These are phyloP conservation scores for Euproctis similis DNA, from an alignment of 2,888 invertebrate genomes.

Conservation along the genomic window DNA sequence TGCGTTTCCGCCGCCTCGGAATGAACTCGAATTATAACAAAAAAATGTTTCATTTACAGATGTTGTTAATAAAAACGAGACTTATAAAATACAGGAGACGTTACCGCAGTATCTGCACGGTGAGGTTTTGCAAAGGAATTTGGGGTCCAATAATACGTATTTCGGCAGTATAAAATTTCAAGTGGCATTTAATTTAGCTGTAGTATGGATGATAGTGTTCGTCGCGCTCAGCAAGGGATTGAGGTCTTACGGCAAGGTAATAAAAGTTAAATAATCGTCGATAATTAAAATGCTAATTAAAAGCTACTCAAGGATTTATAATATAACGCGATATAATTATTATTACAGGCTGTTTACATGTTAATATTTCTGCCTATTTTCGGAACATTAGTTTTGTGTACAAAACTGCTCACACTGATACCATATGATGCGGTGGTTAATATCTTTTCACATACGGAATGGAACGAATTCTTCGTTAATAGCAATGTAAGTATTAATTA, in stretches of 20 bases:
- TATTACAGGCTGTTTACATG: constrained; percentile 79
- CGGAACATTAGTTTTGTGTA: constrained; percentile 83
- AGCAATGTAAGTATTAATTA: constrained; percentile 77
- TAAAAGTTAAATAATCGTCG: too few relatives aligned
- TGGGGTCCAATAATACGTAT: constrained; percentile 41
- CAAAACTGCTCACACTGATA: constrained; percentile 83
- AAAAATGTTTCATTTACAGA: constrained; percentile 31
- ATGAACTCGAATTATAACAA: constrained; percentile 12
- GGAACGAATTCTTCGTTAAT: constrained; percentile 90
- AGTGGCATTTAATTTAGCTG: constrained; percentile 91
- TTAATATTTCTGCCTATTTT: constrained; percentile 86
- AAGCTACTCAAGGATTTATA: too few relatives aligned
- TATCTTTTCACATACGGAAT: constrained; percentile 86
- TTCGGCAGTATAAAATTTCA: constrained; percentile 87
- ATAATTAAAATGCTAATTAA: too few relatives aligned
- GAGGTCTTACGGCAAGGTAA: constrained; percentile 87
- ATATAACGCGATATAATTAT: constrained; percentile 2
- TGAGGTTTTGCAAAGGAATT: constrained; percentile 82
- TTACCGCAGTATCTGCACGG: constrained; percentile 90
- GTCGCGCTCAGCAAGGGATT: constrained; percentile 91
- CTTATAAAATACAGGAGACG: constrained; percentile 78
- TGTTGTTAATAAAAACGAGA: constrained; percentile 39
- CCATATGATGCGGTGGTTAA: constrained; percentile 80
- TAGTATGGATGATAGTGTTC: constrained; percentile 93
- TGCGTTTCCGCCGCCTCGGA: constrained; percentile 24